phyloP scores from a whole-genome alignment of 2,113 vertebrate species.

The Festucalex cinctus region DNA sequence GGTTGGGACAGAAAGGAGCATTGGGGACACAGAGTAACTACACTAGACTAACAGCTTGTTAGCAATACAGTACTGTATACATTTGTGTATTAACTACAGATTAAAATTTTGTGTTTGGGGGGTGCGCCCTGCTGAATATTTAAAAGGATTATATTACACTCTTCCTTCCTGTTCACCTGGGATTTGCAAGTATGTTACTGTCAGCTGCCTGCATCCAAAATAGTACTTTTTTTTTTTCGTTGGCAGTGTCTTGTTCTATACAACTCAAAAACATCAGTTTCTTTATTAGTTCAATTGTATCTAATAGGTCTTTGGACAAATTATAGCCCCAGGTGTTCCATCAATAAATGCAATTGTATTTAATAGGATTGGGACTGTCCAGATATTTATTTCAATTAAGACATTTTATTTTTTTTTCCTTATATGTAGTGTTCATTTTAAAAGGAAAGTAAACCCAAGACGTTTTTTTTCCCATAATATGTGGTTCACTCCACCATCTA shows the following conservation, averaged over 20 bases:
- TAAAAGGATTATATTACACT: conserved; percentile 32
- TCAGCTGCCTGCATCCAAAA: neutral
- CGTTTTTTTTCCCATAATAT: too few species aligned
- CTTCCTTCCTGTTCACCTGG: neutral
- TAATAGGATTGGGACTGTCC: too few species aligned
- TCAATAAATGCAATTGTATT: too few species aligned
- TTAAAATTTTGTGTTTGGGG: conserved; percentile 24
- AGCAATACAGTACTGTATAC: conserved; percentile 5
- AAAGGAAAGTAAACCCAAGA: too few species aligned
- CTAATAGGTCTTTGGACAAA: neutral
- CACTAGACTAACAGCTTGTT: conserved; percentile 31
- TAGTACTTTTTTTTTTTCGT: neutral
- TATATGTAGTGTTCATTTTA: too few species aligned
- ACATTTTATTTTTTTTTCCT: too few species aligned
- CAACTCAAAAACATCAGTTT: neutral
- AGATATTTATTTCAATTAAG: too few species aligned
- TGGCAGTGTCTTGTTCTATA: neutral
- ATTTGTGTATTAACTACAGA: neutral
- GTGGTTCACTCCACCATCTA: too few species aligned
- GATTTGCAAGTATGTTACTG: conserved; percentile 1
- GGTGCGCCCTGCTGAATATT: conserved; percentile 49
- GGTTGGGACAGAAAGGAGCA: conserved; percentile 5
- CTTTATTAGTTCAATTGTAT: neutral
- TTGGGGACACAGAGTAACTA: conserved; percentile 5
- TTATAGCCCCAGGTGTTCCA: too few species aligned